phyloP scores from a whole-genome alignment of 2,888 invertebrate genomes.

The Eilema sororculum region DNA sequence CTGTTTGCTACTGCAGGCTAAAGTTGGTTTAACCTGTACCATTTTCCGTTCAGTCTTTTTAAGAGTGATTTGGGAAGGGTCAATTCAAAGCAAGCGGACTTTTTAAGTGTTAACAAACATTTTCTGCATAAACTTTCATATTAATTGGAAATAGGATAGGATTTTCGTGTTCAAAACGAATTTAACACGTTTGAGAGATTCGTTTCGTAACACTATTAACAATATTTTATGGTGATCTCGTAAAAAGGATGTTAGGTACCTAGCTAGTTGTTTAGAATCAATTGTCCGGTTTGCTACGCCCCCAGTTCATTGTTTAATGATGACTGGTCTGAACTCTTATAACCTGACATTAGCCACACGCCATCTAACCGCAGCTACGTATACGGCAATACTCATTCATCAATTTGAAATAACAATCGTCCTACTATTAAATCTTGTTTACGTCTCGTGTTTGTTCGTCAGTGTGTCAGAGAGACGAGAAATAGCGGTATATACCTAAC shows the following conservation, averaged over 20 bases:
- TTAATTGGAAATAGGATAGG: background rate
- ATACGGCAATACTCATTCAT: background rate
- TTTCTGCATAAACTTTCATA: no score
- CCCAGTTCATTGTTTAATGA: slow-evolving; percentile 54
- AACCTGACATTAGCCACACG: slow-evolving; percentile 52
- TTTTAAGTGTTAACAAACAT: no score
- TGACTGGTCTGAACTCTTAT: slow-evolving; percentile 46
- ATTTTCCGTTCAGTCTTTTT: no score
- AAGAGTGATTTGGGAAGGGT: no score
- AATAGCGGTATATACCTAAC: background rate
- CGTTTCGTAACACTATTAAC: slow-evolving; percentile 8
- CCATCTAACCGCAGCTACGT: slow-evolving; percentile 26
- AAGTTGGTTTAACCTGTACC: no score
- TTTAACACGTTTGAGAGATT: slow-evolving; percentile 25
- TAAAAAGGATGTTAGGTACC: slow-evolving; percentile 27
- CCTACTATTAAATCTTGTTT: background rate
- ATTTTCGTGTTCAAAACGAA: background rate
- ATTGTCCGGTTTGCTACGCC: slow-evolving; percentile 50
- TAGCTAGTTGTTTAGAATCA: slow-evolving; percentile 38
- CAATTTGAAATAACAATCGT: slow-evolving; percentile 12
- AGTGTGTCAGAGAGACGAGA: slow-evolving; percentile 32
- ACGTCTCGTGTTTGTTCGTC: background rate
- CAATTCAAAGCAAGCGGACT: no score
- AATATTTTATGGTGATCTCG: slow-evolving; percentile 12
- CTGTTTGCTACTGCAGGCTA: no score